These are phyloP conservation scores for Dendropsophus ebraccatus DNA, from an alignment of 2,113 vertebrate species.

Conservation along the genomic window DNA sequence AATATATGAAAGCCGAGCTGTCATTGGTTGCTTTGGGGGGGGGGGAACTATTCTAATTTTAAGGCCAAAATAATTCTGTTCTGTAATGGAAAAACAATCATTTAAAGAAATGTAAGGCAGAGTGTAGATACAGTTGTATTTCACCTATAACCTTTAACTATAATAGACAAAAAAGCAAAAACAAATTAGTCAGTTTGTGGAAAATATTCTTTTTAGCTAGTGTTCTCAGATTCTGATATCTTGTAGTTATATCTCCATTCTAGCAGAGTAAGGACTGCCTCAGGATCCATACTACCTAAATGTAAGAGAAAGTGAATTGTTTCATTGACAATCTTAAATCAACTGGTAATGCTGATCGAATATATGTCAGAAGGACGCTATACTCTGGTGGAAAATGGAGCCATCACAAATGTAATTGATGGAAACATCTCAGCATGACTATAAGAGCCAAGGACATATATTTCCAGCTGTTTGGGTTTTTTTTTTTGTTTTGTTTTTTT, in stretches of 20 bases:
- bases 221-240: not conserved
- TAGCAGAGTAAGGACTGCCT: not conserved
- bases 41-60: no score
- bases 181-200: not conserved
- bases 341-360: not conserved
- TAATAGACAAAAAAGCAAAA: not conserved
- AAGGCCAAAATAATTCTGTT: not conserved
- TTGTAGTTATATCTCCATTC: not conserved
- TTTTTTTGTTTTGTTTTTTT: no score
- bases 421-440: not conserved
- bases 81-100: not conserved
- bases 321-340: slow-evolving; percentile 17
- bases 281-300: not conserved
- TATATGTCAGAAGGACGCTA: slow-evolving; percentile 2
- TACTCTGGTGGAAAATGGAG: not conserved
- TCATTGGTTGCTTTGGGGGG: no score
- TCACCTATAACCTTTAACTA: not conserved
- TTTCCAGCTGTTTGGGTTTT: not conserved
- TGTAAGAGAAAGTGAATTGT: slow-evolving; percentile 1
- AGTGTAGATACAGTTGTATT: no score
- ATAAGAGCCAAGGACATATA: slow-evolving; percentile 12
- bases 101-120: not conserved
- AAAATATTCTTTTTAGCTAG: not conserved
- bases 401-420: slow-evolving; percentile 1
- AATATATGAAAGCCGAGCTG: no score